A percentile compares a stretch with the other conserved stretches of the same genome.
These are phyloP conservation scores for Temnopleurus reevesii DNA, from an alignment of 53 echinoderm and acorn worm species.

Conservation along the genomic window DNA sequence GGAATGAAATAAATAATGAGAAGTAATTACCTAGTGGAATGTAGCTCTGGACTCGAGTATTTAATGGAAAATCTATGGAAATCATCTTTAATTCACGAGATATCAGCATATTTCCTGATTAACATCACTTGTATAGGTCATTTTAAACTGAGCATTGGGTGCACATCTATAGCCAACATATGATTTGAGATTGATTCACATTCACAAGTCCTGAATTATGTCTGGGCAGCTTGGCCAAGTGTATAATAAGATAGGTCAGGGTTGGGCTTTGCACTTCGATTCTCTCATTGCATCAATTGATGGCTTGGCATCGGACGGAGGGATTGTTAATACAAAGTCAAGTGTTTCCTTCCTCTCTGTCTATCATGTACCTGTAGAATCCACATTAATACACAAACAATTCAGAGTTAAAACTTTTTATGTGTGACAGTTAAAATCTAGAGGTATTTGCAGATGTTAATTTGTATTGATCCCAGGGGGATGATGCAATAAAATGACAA, in stretches of 20 bases:
- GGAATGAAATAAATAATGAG: no score
- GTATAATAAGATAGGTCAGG: constrained; percentile 11
- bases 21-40: no score
- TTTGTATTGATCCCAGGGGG: no score
- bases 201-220: not conserved
- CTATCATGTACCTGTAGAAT: not conserved
- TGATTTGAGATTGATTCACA: not conserved
- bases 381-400: not conserved
- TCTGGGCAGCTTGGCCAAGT: not conserved
- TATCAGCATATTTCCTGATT: constrained; percentile 1
- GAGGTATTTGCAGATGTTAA: not conserved
- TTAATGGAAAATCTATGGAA: no score
- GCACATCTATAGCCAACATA: not conserved
- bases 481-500: no score
- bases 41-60: no score
- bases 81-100: no score
- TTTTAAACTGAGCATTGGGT: not conserved
- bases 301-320: not conserved
- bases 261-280: not conserved
- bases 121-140: no score
- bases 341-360: not conserved
- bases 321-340: not conserved
- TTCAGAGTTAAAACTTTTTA: not conserved
- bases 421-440: not conserved
- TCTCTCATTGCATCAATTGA: not conserved